Conservation (phyloP, 2,113 vertebrate genomes). For the Bambusicola thoracicus region DNA sequence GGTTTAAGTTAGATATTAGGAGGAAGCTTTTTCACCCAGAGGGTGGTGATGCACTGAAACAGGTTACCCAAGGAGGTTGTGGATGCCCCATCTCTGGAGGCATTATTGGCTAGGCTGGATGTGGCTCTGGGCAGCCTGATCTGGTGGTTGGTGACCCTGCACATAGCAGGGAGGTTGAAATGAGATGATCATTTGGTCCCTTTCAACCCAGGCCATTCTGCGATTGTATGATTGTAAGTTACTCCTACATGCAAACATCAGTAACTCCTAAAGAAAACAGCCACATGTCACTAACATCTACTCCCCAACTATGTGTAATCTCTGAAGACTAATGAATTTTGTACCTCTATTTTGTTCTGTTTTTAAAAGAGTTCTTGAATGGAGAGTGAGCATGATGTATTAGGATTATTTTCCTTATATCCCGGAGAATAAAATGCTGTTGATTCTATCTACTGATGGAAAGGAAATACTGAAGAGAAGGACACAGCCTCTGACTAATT, state of each 20-base stretch:
- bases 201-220: no score
- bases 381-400: neutral
- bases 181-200: no score
- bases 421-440: neutral
- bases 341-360: neutral
- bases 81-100: no score
- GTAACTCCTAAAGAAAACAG: neutral
- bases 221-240: no score
- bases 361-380: neutral
- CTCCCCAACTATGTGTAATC: neutral
- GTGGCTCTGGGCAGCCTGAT: no score
- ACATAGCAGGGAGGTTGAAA: no score
- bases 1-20: no score
- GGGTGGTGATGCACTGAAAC: no score
- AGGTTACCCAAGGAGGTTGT: no score
- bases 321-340: neutral
- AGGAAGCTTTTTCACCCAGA: no score
- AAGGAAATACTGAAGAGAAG: conserved; percentile 14
- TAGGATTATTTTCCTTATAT: neutral
- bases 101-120: no score
- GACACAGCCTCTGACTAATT: conserved; percentile 3
- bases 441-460: neutral
- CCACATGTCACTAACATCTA: neutral
- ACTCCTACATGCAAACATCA: neutral
- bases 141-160: no score